phyloP scores from a whole-genome alignment of 2,888 invertebrate species.

The Plutella xylostella region DNA sequence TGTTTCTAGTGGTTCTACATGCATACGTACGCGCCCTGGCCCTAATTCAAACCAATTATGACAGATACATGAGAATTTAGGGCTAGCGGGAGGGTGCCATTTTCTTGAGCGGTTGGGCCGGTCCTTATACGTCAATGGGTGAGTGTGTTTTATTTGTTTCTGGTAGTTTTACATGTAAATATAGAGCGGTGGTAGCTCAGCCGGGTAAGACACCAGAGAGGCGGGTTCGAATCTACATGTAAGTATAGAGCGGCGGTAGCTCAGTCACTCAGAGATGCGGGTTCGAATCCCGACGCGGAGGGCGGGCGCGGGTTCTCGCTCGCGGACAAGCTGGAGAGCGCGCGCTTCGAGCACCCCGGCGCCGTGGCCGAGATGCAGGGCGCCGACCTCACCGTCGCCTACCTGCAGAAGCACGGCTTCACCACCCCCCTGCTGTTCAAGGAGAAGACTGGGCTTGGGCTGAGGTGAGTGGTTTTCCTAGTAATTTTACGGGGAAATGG shows the following conservation, averaged over 20 bases:
- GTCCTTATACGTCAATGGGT: too few relatives aligned
- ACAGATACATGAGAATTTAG: neutral
- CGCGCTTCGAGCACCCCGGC: constrained; percentile 81
- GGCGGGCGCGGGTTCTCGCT: constrained; percentile 80
- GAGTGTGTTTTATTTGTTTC: too few relatives aligned
- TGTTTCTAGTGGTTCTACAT: too few relatives aligned
- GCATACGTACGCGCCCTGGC: neutral
- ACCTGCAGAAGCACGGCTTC: constrained; percentile 91
- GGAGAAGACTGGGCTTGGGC: constrained; percentile 89
- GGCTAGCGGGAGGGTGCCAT: too few relatives aligned
- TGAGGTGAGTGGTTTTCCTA: constrained; percentile 45
- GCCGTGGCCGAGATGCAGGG: constrained; percentile 92
- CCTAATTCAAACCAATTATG: neutral
- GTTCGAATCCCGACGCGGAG: constrained; percentile 56
- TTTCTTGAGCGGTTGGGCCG: too few relatives aligned
- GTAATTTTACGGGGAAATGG: too few relatives aligned
- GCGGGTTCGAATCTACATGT: too few relatives aligned
- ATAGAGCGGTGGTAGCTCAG: too few relatives aligned
- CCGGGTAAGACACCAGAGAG: too few relatives aligned
- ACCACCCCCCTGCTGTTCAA: constrained; percentile 89
- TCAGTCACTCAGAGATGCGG: too few relatives aligned
- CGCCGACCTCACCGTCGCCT: constrained; percentile 78
- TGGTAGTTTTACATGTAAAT: too few relatives aligned
- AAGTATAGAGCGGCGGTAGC: too few relatives aligned
- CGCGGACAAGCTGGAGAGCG: constrained; percentile 88